Evolutionary conservation across 2,797 vertebrate species (phyloP).

Genomic region (Tenualosa ilisha): DNA sequence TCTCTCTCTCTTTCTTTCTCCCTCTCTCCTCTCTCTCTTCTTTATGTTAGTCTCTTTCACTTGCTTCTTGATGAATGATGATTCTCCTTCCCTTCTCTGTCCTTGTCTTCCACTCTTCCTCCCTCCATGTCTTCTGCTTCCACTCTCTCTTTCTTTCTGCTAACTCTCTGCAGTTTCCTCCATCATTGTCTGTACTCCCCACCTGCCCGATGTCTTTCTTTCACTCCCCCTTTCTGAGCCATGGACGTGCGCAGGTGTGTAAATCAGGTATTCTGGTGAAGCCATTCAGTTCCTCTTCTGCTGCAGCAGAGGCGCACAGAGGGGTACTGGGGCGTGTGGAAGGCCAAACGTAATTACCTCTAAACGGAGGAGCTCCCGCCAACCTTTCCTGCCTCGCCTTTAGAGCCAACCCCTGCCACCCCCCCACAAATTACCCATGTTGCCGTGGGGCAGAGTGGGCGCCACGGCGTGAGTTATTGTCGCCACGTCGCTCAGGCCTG

Average conservation of each 20-base stretch:
- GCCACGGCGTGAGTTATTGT: constrained; percentile 41
- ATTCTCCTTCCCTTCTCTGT: background rate
- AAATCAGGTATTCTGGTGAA: constrained; percentile 1
- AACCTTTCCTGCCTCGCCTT: constrained; percentile 65
- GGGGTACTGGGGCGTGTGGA: constrained; percentile 34
- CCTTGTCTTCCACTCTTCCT: background rate
- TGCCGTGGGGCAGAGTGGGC: constrained; percentile 24
- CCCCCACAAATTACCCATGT: constrained; percentile 61
- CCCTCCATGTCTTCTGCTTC: background rate
- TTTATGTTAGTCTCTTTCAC: background rate
- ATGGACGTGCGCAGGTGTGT: background rate
- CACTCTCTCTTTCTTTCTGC: background rate
- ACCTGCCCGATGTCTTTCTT: background rate
- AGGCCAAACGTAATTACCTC: constrained; percentile 77
- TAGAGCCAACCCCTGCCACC: constrained; percentile 4
- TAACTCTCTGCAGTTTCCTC: background rate
- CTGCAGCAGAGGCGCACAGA: background rate
- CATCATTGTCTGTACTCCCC: background rate
- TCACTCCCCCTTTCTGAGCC: background rate
- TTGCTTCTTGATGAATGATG: no score
- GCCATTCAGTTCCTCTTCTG: background rate
- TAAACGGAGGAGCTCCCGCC: constrained; percentile 76
- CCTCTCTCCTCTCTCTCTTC: background rate
- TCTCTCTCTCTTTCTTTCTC: constrained; percentile 7
- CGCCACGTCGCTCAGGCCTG: constrained; percentile 44